Evolutionary conservation across 1,140 invertebrate genomes (phyloP), one percentile per base, ranked within the genome.

Genomic region (Tachypleus tridentatus): DNA sequence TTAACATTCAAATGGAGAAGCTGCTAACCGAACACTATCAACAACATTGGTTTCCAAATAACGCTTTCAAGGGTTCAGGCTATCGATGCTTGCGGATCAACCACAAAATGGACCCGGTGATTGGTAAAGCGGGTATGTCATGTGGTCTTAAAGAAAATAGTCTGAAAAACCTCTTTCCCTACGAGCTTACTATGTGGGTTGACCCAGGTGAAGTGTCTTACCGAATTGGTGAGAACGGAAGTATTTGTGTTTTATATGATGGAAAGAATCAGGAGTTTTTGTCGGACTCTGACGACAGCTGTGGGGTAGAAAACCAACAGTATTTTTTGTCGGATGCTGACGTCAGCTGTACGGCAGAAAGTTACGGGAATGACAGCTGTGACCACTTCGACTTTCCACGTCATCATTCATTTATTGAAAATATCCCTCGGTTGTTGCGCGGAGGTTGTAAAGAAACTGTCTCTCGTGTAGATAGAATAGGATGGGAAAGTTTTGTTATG

Each of bases 161-260:
- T 7, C 73, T 83, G 9, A 79, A 79, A 64, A 77, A 74, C 51
- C 69, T 84, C 9, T 82, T 86, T 53, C 85, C 85, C 2, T 77
- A 76, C 65, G 85, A 86, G 75, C 77, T 86, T 0, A 86, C 85
- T 3, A 82, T 86, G 79, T 86, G 85, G 85, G 82, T 86, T 65
- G 85, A 86, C 72, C 85, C 85, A 3, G 72, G 76, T 53, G 84
- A 86, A 69, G 85, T 86, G 4, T 84, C 82, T 0, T 86, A 85
- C 71, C 75, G 85, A 54, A 85, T 86, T 70, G 85, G 85, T 9
- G 85, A 86, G 73, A 84, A 86, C 69, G 85, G 85, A n/a, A 85
- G 84, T 67, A 85, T 86, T 64, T 85, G 84, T 64, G 80, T 85
- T 4, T 72, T 85, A 0, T 85, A 83, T 71, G 82, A 83, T 66